A percentile compares a stretch with the other conserved stretches of the same genome.
Conservation (phyloP, 2,888 invertebrate species). For the Tenthredo notha region DNA sequence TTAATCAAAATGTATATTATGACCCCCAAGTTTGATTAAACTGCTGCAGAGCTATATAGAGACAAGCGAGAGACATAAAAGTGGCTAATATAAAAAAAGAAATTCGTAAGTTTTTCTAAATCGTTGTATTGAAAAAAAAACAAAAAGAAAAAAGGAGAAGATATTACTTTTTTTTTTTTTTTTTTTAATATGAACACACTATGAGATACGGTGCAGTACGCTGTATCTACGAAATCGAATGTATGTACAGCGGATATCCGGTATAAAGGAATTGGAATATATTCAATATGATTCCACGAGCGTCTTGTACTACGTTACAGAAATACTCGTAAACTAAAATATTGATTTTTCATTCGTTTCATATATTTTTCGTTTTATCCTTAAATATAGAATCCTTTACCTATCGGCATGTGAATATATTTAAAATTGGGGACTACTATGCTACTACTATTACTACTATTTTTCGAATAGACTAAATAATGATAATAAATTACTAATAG, state of each 20-base stretch:
- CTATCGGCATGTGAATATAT: slow-evolving; percentile 1
- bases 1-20: slow-evolving; percentile 34
- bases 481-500: background rate
- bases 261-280: slow-evolving; percentile 2
- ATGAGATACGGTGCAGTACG: background rate
- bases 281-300: slow-evolving; percentile 5
- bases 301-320: background rate
- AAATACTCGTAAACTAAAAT: slow-evolving; percentile 36
- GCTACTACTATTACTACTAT: background rate
- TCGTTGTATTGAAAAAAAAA: background rate
- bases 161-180: background rate
- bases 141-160: background rate
- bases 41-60: background rate
- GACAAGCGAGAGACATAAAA: background rate
- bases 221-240: background rate
- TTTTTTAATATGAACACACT: no score
- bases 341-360: slow-evolving; percentile 15
- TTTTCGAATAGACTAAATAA: background rate
- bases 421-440: background rate
- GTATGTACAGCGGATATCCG: slow-evolving; percentile 1
- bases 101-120: background rate
- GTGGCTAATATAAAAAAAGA: background rate
- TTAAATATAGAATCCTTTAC: background rate
- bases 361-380: slow-evolving; percentile 26
- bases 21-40: slow-evolving; percentile 20